A percentile compares a stretch with the other conserved stretches of the same genome.
Conservation (phyloP, 2,888 invertebrate species). For the Lagria hirta region DNA sequence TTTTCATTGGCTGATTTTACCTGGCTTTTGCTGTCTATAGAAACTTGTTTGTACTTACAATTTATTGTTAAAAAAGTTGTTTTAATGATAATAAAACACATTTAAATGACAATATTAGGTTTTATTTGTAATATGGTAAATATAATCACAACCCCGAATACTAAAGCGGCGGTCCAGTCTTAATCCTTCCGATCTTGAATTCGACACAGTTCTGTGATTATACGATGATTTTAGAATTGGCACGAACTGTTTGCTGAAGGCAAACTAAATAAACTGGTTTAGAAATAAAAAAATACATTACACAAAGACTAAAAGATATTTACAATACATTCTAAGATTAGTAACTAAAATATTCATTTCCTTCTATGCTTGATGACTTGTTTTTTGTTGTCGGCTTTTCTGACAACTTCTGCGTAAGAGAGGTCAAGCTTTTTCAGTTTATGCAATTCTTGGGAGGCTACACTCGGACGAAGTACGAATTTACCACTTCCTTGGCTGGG, state of each 20-base stretch:
- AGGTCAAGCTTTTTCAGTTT: conserved; percentile 78
- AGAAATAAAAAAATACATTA: conserved; percentile 12
- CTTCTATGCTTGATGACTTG: conserved; percentile 35
- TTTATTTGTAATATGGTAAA: conserved; percentile 20
- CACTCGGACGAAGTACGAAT: conserved; percentile 64
- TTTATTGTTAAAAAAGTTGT: no score
- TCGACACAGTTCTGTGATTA: conserved; percentile 17
- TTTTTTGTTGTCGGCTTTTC: conserved; percentile 64
- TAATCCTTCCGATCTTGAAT: conserved; percentile 9
- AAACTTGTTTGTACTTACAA: no score
- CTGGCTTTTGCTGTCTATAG: no score
- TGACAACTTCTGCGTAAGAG: conserved; percentile 82
- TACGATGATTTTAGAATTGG: conserved; percentile 18
- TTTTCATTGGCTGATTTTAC: no score
- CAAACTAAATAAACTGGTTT: conserved; percentile 13
- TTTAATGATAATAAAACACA: no score
- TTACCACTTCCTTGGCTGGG: conserved; percentile 58
- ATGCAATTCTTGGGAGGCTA: conserved; percentile 81
- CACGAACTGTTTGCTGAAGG: conserved; percentile 19
- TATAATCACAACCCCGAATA: conserved; percentile 17
- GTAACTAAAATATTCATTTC: conserved; percentile 28
- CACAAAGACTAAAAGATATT: conserved; percentile 9
- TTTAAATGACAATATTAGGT: conserved; percentile 8
- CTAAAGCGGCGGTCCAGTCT: no score
- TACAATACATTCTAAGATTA: conserved; percentile 11